Evolutionary conservation across 1,140 invertebrate genomes (phyloP), one percentile per base, ranked within the genome.

Genomic region (Drosophila fuyamai): DNA sequence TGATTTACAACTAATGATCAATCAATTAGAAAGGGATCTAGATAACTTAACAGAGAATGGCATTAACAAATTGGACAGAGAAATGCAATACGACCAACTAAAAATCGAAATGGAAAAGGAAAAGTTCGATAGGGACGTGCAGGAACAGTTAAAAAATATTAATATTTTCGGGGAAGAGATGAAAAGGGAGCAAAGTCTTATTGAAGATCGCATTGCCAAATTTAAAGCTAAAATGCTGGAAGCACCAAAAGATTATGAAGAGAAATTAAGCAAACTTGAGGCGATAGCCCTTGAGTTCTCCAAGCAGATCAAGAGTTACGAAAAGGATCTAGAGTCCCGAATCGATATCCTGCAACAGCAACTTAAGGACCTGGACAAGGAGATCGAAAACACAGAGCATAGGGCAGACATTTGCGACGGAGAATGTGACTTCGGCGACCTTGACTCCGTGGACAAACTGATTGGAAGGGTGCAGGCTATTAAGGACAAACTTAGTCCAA

Each of bases 31-130:
- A 53, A 53, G 1, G 0, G 50, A 53, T 18, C 12, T 53, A 0
- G 32, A 53, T 5, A 53, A 53, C 5, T 36, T 53, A 16, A 50
- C 48, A 6, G 50, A 53, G 6, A 36, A 53, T 18, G 50, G 50
- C 5, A 53, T 53, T 2, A 36, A 16, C 14, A 36, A 16, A 18
- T 53, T 53, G 8, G 32, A 53, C 5, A 35, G 18, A 10, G 32
- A 53, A 18, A 32, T 53, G 9, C 50, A 53, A 7, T 35, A 35
- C n/a, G 35, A 8, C 5, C 29, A 32, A 10, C 9, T 51, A 16
- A 36, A 36, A 18, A 36, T 16, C 14, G 50, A 53, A 53, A 53
- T 36, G 10, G 50, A 53, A 12, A 36, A 36, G 1, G 29, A 53
- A 18, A 10, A 35, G 10, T 4, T 53, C 10, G 50, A 53, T 36